phyloP scores from a whole-genome alignment of 2,113 vertebrate species.

The Cairina moschata region DNA sequence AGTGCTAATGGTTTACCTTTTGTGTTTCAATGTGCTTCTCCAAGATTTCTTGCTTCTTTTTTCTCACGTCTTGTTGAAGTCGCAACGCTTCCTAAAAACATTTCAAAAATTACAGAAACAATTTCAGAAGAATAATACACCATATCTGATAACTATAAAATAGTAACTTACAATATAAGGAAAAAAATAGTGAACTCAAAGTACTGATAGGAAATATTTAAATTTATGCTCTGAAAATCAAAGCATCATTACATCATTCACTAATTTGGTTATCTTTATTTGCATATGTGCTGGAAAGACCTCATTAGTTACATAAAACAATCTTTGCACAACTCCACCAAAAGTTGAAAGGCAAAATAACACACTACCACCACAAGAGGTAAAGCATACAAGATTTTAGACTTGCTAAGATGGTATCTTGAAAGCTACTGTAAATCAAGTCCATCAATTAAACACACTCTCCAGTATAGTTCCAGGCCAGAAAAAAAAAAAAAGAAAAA shows the following conservation, averaged over 20 bases:
- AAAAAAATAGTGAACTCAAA: background rate
- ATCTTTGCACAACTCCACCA: background rate
- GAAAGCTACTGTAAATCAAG: background rate
- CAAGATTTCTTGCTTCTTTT: conserved; percentile 97
- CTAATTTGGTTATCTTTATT: background rate
- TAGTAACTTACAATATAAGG: background rate
- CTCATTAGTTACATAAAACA: background rate
- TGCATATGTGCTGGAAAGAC: background rate
- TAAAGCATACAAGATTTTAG: background rate
- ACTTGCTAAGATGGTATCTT: background rate
- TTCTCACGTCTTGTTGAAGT: conserved; percentile 95
- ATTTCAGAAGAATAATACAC: background rate
- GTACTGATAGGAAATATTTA: background rate
- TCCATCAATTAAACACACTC: background rate
- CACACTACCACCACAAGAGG: background rate
- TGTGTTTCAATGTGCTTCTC: conserved; percentile 99
- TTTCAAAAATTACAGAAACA: conserved; percentile 18
- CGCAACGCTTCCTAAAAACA: conserved; percentile 87
- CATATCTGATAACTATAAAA: background rate
- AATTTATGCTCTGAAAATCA: background rate
- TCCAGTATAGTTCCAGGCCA: background rate
- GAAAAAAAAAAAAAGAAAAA: background rate
- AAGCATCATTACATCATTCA: background rate
- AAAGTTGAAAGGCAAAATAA: conserved; percentile 5
- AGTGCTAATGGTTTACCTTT: conserved; percentile 82